A percentile compares a stretch with the other conserved stretches of the same genome.
Conservation (phyloP, 2,797 vertebrate species). For the Eurystomus glaucurus region DNA sequence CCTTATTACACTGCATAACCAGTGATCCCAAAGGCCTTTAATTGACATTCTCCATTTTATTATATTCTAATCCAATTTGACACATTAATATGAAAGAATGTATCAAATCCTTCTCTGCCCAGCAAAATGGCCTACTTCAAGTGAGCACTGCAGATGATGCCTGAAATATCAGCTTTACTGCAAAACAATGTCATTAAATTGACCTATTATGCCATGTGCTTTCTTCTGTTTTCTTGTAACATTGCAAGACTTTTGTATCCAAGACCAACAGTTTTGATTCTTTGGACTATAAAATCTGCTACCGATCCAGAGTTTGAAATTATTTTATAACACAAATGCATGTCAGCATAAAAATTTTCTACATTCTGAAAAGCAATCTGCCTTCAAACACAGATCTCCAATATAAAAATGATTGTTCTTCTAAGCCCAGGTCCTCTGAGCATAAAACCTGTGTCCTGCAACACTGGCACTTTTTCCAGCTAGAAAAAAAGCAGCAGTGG, state of each 20-base stretch:
- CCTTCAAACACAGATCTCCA: not conserved
- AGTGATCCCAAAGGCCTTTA: not conserved
- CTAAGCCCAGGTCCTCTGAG: not conserved
- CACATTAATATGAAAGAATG: slow-evolving; percentile 10
- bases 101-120: slow-evolving; percentile 16
- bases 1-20: not conserved
- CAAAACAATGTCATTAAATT: slow-evolving; percentile 21
- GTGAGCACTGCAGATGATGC: not conserved
- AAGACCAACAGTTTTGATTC: slow-evolving; percentile 2
- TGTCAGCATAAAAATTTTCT: not conserved
- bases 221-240: slow-evolving; percentile 13
- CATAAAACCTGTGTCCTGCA: not conserved
- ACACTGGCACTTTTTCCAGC: not conserved
- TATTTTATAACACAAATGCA: not conserved
- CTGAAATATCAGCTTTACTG: slow-evolving; percentile 26
- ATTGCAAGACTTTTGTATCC: not conserved
- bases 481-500: not conserved
- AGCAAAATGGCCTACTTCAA: slow-evolving; percentile 42
- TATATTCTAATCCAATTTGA: slow-evolving; percentile 39
- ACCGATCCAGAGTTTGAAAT: not conserved
- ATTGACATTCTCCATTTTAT: slow-evolving; percentile 21
- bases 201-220: not conserved
- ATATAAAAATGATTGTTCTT: not conserved
- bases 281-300: not conserved
- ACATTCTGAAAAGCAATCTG: not conserved